A percentile compares a stretch with the other conserved stretches of the same genome.
These are phyloP conservation scores for Eumerus sabulonum DNA, from an alignment of 2,888 invertebrate genomes.

Conservation along the genomic window DNA sequence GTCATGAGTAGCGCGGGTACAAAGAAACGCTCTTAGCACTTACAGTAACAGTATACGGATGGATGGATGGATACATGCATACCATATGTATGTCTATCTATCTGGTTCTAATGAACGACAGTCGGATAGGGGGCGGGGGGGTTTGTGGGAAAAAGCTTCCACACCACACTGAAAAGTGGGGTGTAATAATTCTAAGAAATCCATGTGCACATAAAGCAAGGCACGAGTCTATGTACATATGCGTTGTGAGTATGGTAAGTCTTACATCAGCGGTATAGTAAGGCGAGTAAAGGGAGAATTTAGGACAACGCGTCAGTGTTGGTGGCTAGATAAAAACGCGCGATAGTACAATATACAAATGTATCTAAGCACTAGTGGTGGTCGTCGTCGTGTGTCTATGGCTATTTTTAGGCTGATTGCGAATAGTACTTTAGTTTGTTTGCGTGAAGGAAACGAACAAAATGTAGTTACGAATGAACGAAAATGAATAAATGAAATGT, in stretches of 20 bases:
- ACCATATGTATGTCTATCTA: too few relatives aligned
- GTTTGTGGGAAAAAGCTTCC: slow-evolving; percentile 27
- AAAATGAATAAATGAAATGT: slow-evolving; percentile 21
- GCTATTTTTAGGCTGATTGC: slow-evolving; percentile 68
- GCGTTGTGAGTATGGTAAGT: slow-evolving; percentile 43
- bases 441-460: slow-evolving; percentile 49
- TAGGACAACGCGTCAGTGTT: slow-evolving; percentile 56
- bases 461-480: too few relatives aligned
- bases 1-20: slow-evolving; percentile 11
- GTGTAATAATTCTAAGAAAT: slow-evolving; percentile 56
- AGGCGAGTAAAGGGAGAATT: slow-evolving; percentile 42
- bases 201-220: slow-evolving; percentile 41
- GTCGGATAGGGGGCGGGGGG: too few relatives aligned
- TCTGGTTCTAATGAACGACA: too few relatives aligned
- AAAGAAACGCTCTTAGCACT: not conserved
- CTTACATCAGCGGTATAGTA: slow-evolving; percentile 56
- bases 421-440: slow-evolving; percentile 54
- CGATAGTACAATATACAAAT: too few relatives aligned
- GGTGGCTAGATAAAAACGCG: slow-evolving; percentile 42
- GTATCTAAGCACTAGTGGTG: slow-evolving; percentile 29
- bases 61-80: not conserved
- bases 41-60: not conserved
- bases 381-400: slow-evolving; percentile 57
- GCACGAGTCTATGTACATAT: too few relatives aligned
- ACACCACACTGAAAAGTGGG: slow-evolving; percentile 41